phyloP scores from a whole-genome alignment of 2,797 vertebrate species.

The Ceyx erithaca region DNA sequence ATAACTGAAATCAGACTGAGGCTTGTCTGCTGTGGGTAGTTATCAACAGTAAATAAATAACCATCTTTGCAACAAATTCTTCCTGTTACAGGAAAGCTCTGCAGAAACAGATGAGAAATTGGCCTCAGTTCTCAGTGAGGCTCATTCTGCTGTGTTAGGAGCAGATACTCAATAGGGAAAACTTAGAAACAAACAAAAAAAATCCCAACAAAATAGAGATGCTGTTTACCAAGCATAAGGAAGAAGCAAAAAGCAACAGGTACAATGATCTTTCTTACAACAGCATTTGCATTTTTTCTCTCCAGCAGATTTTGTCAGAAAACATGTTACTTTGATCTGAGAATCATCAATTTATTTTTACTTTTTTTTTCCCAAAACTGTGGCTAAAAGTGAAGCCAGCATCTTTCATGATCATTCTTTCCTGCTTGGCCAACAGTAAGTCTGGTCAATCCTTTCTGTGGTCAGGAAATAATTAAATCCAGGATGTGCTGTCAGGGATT shows the following conservation, averaged over 20 bases:
- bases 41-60: not conserved
- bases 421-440: constrained; percentile 6
- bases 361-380: not conserved
- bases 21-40: not conserved
- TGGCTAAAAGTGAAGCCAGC: not conserved
- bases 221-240: not conserved
- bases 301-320: constrained; percentile 2
- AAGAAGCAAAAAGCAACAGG: not conserved
- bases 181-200: not conserved
- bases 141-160: not conserved
- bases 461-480: constrained; percentile 54
- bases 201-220: not conserved
- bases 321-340: not conserved
- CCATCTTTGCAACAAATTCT: not conserved
- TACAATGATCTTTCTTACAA: not conserved
- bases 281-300: constrained; percentile 15
- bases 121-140: not conserved
- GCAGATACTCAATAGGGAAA: not conserved
- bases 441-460: constrained; percentile 54
- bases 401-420: not conserved
- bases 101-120: not conserved
- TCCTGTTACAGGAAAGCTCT: not conserved
- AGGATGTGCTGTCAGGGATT: constrained; percentile 45
- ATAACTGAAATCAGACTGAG: not conserved
- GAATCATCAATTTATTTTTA: not conserved